These are phyloP conservation scores for Adrianichthys oophorus DNA, from an alignment of 2,797 vertebrate species.

Conservation along the genomic window DNA sequence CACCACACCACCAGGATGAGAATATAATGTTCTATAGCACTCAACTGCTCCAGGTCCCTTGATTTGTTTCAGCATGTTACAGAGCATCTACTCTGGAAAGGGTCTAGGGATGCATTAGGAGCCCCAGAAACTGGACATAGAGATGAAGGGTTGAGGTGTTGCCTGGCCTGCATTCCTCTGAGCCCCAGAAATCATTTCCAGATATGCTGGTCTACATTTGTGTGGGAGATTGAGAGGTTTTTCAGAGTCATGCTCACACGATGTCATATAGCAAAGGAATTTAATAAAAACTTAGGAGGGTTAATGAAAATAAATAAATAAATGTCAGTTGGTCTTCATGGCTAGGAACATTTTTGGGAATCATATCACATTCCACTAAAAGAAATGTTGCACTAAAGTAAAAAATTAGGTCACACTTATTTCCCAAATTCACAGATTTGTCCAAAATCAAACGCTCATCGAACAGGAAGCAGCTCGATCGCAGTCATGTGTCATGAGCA, in stretches of 20 bases:
- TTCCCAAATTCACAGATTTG: conserved; percentile 17
- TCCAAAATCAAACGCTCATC: conserved; percentile 26
- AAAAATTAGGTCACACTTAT: conserved; percentile 10
- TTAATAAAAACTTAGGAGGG: not conserved
- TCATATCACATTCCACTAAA: too few species aligned
- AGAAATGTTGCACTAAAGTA: too few species aligned
- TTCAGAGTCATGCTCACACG: conserved; percentile 18
- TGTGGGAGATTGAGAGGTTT: conserved; percentile 19
- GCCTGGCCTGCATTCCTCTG: conserved; percentile 27
- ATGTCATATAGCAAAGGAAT: conserved; percentile 1
- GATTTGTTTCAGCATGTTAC: conserved; percentile 92
- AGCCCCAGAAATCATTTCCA: conserved; percentile 53
- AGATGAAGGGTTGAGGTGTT: conserved; percentile 35
- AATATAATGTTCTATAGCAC: conserved; percentile 93
- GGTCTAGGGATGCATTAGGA: conserved; percentile 89
- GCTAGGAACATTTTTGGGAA: too few species aligned
- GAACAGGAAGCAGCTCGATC: conserved; percentile 13
- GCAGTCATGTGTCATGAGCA: conserved; percentile 14
- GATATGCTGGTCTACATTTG: conserved; percentile 20
- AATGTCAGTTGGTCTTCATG: not conserved
- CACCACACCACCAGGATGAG: conserved; percentile 90
- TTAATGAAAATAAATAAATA: not conserved
- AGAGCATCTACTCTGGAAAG: conserved; percentile 79
- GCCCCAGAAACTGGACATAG: conserved; percentile 67
- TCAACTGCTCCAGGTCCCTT: conserved; percentile 96